Base-by-base conservation (phyloP, 1,140 invertebrate species). In the Lasioglossum baleicum region DNA sequence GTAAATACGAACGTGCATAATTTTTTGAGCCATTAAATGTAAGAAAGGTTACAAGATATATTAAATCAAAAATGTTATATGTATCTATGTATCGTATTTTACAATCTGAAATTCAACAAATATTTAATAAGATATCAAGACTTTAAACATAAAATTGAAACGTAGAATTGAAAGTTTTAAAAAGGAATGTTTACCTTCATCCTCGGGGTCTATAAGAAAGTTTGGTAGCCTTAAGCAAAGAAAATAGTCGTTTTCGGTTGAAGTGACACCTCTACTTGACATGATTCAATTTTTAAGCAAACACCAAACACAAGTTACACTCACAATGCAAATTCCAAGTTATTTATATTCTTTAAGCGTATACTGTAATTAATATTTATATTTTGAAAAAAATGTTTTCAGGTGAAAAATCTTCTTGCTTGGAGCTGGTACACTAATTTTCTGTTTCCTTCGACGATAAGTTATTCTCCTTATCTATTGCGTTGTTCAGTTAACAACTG, bases 191-290 rank as follows among this genome's bases (percentile, higher is more conserved):
- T 86, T 87, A 87, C 84, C 84, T 84, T 88, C 90, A 35, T 92
- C 91, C 35, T 89, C 88, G n/a, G 78, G 83, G 76, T 92, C 90
- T 70, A 92, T 89, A 78, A 92, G 87, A 72, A 91, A 89, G 73
- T 89, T 89, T 0, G 87, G 81, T 72, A 87, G 79, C 6, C 89
- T 74, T 56, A 88, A 82, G 69, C 80, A 84, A 13, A 88, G 80
- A 72, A 87, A 92, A 17, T 81, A 77, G 40, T 90, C 84, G 66
- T 60, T 91, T 85, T 79, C 84, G 67, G 22, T 82, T 58, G 84
- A 82, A n/a, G 88, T 86, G 3, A 93, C 87, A 22, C 92, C 92
- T 82, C 92, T 88, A 74, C 90, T 92, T 53, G 92, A 93, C 92
- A 93, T 93, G 72, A 84, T 80, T 68, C 51, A 15, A 51, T 22